phyloP scores from a whole-genome alignment of 2,888 invertebrate genomes.

The Syritta pipiens region DNA sequence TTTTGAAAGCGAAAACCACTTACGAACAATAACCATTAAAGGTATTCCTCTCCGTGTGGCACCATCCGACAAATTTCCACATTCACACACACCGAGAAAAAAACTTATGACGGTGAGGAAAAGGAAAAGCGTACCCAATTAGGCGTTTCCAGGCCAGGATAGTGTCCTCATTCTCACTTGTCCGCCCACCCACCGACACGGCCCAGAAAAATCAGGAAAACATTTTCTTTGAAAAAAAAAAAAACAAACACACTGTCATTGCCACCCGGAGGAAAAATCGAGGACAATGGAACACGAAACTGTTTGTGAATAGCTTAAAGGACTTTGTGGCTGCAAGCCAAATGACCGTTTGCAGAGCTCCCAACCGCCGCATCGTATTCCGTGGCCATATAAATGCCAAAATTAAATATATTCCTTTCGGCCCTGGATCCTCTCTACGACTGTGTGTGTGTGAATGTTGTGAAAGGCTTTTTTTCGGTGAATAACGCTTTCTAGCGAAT shows the following conservation, averaged over 20 bases:
- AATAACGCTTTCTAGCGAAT: no score
- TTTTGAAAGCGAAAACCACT: neutral
- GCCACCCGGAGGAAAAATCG: conserved; percentile 33
- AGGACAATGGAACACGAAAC: conserved; percentile 41
- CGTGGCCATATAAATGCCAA: conserved; percentile 24
- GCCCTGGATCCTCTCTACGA: neutral
- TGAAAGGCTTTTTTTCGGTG: no score
- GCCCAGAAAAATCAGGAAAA: no score
- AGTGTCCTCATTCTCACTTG: conserved; percentile 12
- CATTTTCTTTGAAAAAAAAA: no score
- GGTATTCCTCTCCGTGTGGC: neutral
- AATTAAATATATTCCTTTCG: conserved; percentile 20
- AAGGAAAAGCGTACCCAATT: conserved; percentile 25
- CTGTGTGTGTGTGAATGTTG: no score
- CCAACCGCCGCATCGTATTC: neutral
- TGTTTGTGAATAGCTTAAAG: conserved; percentile 43
- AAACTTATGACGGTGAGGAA: neutral
- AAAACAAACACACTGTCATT: conserved; percentile 13
- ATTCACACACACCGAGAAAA: neutral
- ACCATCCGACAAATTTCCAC: neutral
- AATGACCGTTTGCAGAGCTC: conserved; percentile 24
- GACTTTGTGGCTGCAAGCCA: conserved; percentile 45
- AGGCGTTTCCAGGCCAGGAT: neutral
- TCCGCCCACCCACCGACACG: no score
- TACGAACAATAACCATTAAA: neutral